These are phyloP conservation scores for Heliconius charithonia DNA, from an alignment of 2,888 invertebrate species.

Conservation along the genomic window DNA sequence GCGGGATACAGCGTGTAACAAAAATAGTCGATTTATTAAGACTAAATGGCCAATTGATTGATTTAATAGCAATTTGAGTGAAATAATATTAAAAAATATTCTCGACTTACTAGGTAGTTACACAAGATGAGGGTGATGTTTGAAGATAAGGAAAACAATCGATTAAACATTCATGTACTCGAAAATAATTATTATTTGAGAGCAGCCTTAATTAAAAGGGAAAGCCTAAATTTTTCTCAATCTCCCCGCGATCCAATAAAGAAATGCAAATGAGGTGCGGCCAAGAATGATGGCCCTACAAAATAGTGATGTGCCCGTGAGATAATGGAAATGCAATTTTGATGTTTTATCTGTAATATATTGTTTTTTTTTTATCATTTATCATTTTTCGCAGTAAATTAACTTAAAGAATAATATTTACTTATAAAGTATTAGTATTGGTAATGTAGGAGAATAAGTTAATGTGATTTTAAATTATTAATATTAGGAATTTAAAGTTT, in stretches of 20 bases:
- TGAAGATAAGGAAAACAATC: constrained; percentile 2
- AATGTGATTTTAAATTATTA: too few species aligned
- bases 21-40: too few species aligned
- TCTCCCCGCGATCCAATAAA: constrained; percentile 78
- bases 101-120: not conserved
- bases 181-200: constrained; percentile 29
- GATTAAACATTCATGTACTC: constrained; percentile 29
- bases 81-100: too few species aligned
- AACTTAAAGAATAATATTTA: too few species aligned
- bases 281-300: constrained; percentile 70
- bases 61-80: too few species aligned
- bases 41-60: too few species aligned
- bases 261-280: constrained; percentile 80
- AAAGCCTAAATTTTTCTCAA: constrained; percentile 75
- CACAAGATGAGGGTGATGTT: not conserved
- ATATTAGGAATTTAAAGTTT: too few species aligned
- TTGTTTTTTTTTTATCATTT: not conserved
- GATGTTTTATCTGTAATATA: constrained; percentile 1
- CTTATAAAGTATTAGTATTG: too few species aligned
- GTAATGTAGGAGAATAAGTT: too few species aligned
- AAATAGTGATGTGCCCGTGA: constrained; percentile 52
- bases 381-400: too few species aligned
- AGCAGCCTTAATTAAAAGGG: constrained; percentile 67
- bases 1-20: too few species aligned
- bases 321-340: not conserved